Evolutionary conservation across 2,888 invertebrate species (phyloP).

Genomic region (Meteorus colon): DNA sequence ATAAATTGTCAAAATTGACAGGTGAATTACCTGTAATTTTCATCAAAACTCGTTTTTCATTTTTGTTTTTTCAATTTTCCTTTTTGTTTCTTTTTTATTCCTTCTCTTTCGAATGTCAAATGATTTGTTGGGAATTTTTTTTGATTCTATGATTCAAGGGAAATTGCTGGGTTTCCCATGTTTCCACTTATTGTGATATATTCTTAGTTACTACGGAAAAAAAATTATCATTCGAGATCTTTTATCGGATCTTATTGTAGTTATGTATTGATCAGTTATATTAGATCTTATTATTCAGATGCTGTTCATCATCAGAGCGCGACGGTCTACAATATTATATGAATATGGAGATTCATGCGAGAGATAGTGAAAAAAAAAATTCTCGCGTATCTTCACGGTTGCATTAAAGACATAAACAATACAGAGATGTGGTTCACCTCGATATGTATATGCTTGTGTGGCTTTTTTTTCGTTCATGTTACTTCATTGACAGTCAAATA

Average conservation of each 20-base stretch:
- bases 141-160: neutral
- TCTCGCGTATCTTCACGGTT: neutral
- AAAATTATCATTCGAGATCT: neutral
- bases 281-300: neutral
- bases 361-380: neutral
- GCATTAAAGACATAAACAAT: conserved; percentile 3
- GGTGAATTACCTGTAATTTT: neutral
- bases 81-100: neutral
- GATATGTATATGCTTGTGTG: neutral
- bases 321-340: too few species aligned
- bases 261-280: neutral
- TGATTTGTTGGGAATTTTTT: neutral
- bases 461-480: neutral
- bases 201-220: neutral
- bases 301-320: neutral
- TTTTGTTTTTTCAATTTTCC: too few species aligned
- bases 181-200: neutral
- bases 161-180: neutral
- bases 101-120: neutral
- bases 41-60: too few species aligned
- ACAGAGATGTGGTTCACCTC: neutral
- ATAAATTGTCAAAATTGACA: neutral
- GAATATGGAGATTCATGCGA: too few species aligned
- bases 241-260: neutral
- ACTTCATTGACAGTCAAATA: neutral